Conservation (phyloP, 2,113 vertebrate species). For the Coracopsis vasa region DNA sequence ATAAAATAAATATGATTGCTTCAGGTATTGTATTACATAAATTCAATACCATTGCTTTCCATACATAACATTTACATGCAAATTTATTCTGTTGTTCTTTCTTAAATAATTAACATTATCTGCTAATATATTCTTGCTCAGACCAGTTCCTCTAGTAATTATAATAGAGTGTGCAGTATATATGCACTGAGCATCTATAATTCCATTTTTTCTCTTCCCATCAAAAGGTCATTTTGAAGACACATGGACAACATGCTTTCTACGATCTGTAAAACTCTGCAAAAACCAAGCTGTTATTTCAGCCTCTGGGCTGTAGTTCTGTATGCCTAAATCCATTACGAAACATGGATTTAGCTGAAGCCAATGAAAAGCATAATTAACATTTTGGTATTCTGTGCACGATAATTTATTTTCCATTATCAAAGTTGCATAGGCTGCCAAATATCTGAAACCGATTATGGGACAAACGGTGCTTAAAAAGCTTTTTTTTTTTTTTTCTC, state of each 20-base stretch:
- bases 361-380: constrained; percentile 32
- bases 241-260: neutral
- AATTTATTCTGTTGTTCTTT: constrained; percentile 66
- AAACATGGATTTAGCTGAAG: constrained; percentile 39
- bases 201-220: constrained; percentile 4
- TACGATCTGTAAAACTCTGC: neutral
- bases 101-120: constrained; percentile 69
- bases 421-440: neutral
- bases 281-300: constrained; percentile 11
- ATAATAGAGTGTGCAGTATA: constrained; percentile 18
- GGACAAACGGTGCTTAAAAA: constrained; percentile 1
- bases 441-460: neutral
- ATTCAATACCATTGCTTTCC: constrained; percentile 28
- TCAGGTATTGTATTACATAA: neutral
- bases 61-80: constrained; percentile 48
- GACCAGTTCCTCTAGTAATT: constrained; percentile 40
- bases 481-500: neutral
- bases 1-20: constrained; percentile 55
- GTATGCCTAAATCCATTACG: neutral
- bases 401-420: constrained; percentile 1
- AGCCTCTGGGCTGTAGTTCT: neutral
- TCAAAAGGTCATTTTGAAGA: constrained; percentile 54
- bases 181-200: constrained; percentile 22
- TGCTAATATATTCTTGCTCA: constrained; percentile 30
- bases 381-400: neutral